Evolutionary conservation across 1,140 invertebrate species (phyloP), one percentile per base, ranked within the genome.

Genomic region (Drosophila nasuta): DNA sequence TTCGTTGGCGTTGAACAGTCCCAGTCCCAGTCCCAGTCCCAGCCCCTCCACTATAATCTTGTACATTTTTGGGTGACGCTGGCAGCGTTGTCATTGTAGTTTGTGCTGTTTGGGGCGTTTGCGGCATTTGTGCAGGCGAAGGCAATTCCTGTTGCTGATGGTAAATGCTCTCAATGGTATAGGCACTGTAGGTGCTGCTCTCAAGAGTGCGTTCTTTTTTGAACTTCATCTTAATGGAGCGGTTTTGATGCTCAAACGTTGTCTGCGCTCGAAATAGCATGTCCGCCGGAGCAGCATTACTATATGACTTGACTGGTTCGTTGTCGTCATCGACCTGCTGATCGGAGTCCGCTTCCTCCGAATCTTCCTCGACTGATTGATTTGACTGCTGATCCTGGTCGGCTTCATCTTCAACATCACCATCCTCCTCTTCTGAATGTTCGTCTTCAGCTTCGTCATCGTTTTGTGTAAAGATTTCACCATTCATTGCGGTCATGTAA

Each of bases 181-280:
- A 92, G 72, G 85, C 83, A 77, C 89, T 89, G 54, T 89, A 91
- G 45, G 82, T 80, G 78, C 76, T 92, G 63, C 91, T 91, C 54
- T 82, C 77, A 10, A 81, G 63, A 7, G 82, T 74, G 65, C 71
- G 78, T 54, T 92, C 88, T 69, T 91, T 92, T 58, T 76, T 92
- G 20, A 91, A 91, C 60, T 92, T 92, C 30, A 92, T 92, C 76
- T 90, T 92, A 3, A 92, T 90, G 7, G 90, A 90, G 66, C 92
- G 83, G 67, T 92, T 92, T 66, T 91, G 73, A 48, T 91, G 72
- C 68, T 83, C 85, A 7, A 73, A 83, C 13, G 85, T 79, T 28
- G 85, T 81, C 38, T 92, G 83, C 5, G 75, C 76, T 20, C 72
- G 81, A 8, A 91, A 91, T 35, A 90, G 83, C 52, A 70, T 63